Evolutionary conservation across 2,113 vertebrate species (phyloP).

Genomic region (Trochalopteron elliotii): DNA sequence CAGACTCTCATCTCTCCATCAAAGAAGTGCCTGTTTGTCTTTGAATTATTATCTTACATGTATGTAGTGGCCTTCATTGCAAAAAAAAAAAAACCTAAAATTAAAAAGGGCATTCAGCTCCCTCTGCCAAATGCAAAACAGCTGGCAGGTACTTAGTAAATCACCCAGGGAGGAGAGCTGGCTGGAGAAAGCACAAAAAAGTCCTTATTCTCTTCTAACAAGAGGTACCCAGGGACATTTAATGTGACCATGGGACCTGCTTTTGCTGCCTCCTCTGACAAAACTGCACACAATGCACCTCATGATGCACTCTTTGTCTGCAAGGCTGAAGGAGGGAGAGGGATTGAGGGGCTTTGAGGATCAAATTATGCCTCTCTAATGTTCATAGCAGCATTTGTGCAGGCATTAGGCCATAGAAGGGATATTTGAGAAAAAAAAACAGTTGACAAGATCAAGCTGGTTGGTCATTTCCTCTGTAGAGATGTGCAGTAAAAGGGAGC

Average conservation of each 20-base stretch:
- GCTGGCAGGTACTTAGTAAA: conserved; percentile 18
- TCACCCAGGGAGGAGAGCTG: neutral
- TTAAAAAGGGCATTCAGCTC: neutral
- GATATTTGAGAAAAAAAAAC: neutral
- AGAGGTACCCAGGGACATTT: neutral
- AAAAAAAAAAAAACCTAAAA: neutral
- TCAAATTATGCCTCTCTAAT: neutral
- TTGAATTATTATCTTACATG: conserved; percentile 39
- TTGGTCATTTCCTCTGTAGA: neutral
- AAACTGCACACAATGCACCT: neutral
- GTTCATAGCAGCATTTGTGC: neutral
- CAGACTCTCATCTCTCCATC: neutral
- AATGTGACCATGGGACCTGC: neutral
- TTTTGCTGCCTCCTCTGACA: conserved; percentile 6
- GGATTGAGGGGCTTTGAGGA: neutral
- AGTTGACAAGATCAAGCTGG: neutral
- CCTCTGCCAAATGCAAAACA: conserved; percentile 17
- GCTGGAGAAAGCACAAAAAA: neutral
- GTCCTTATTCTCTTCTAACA: neutral
- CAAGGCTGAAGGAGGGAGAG: neutral
- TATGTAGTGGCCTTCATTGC: neutral
- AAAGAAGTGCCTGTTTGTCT: conserved; percentile 2
- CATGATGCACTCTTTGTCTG: neutral
- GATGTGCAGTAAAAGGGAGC: neutral
- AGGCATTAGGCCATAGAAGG: neutral